Evolutionary conservation across 2,888 invertebrate genomes (phyloP).

Genomic region (Dolichopus griseipennis): DNA sequence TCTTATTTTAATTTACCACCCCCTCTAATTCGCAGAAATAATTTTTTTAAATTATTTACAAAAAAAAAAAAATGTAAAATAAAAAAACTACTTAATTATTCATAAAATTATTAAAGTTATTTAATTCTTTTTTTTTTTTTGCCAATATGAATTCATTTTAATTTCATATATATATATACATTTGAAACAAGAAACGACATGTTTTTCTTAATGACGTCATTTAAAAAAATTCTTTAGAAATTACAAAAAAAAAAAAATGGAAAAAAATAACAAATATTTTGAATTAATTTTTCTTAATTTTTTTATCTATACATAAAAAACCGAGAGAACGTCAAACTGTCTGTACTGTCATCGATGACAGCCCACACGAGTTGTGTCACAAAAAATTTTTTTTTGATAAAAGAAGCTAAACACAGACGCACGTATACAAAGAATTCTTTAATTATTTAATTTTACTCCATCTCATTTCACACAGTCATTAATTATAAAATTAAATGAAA

Average conservation of each 20-base stretch:
- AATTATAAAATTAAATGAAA: background rate
- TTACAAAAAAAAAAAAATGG: background rate
- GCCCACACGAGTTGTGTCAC: constrained; percentile 4
- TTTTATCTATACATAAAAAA: background rate
- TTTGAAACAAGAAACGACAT: background rate
- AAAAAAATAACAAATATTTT: background rate
- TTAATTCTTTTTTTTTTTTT: background rate
- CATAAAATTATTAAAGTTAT: background rate
- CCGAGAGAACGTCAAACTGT: background rate
- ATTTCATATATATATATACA: too few species aligned
- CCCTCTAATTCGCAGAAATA: background rate
- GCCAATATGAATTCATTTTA: too few species aligned
- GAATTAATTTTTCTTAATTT: background rate
- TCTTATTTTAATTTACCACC: background rate
- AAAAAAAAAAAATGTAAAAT: background rate
- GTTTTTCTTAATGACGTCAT: background rate
- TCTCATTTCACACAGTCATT: background rate
- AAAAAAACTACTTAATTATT: background rate
- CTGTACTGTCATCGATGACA: background rate
- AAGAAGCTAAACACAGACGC: too few species aligned
- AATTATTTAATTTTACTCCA: background rate
- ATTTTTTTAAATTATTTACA: background rate
- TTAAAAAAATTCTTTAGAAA: background rate
- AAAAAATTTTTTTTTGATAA: background rate
- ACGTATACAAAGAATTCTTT: background rate